Percentiles rank a stretch among this genome's conserved stretches.
phyloP scores from a whole-genome alignment of 2,113 vertebrate genomes.

The Chamaetylas fuelleborni region DNA sequence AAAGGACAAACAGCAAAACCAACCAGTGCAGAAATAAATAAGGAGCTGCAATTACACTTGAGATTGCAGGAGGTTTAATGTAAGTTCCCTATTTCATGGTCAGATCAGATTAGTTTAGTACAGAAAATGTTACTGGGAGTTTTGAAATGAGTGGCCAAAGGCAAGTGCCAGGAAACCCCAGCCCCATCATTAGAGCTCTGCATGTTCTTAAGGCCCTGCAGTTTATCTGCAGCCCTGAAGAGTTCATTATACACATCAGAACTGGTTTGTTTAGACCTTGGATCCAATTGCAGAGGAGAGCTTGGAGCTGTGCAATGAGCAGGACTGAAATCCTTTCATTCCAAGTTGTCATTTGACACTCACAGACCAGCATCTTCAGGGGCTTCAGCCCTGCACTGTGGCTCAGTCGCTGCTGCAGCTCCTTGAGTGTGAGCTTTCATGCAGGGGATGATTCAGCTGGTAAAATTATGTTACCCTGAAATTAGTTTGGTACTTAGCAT shows the following conservation, averaged over 20 bases:
- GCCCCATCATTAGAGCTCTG: neutral
- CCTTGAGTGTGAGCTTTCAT: neutral
- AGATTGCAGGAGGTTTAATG: neutral
- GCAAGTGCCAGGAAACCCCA: neutral
- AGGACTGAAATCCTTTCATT: neutral
- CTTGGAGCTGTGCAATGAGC: neutral
- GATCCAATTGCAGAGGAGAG: neutral
- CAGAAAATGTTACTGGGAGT: neutral
- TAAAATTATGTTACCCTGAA: conserved; percentile 36
- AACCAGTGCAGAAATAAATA: neutral
- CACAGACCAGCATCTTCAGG: neutral
- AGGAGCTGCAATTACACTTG: neutral
- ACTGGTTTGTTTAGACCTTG: neutral
- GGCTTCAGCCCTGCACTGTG: neutral
- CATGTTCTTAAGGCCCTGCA: neutral
- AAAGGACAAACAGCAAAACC: neutral
- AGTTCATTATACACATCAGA: neutral
- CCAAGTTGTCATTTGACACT: neutral
- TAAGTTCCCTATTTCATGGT: neutral
- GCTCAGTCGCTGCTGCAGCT: neutral
- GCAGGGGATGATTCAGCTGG: conserved; percentile 16
- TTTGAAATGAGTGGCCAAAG: neutral
- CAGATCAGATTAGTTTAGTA: neutral
- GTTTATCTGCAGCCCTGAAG: neutral
- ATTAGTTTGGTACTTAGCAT: conserved; percentile 40